Percentiles rank a stretch among this genome's conserved stretches.
Evolutionary conservation across 2,888 invertebrate species (phyloP).

Genomic region (Rhyacophila evoluta): DNA sequence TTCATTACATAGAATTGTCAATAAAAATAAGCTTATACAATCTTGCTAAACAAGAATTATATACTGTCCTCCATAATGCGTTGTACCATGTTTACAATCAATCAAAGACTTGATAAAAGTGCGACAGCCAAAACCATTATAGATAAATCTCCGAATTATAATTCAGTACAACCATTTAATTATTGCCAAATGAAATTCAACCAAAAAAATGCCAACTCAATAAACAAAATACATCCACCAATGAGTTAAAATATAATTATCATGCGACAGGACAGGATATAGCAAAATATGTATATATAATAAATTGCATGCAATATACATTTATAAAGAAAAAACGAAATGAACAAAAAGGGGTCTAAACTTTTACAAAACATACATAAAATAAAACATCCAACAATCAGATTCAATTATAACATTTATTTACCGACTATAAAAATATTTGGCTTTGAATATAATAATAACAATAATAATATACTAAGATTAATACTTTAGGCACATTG

Average conservation of each 20-base stretch:
- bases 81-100: too few relatives aligned
- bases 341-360: conserved; percentile 54
- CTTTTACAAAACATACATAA: conserved; percentile 52
- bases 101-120: too few relatives aligned
- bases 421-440: conserved; percentile 12
- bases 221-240: neutral
- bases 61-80: too few relatives aligned
- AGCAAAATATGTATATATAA: neutral
- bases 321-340: conserved; percentile 56
- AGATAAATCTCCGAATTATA: too few relatives aligned
- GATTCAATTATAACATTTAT: neutral
- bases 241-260: neutral
- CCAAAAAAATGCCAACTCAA: too few relatives aligned
- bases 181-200: too few relatives aligned
- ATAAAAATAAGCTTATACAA: too few relatives aligned
- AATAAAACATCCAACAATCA: neutral
- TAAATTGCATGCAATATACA: neutral
- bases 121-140: too few relatives aligned
- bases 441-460: conserved; percentile 12
- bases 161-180: too few relatives aligned
- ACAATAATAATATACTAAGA: neutral
- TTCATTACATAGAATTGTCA: too few relatives aligned
- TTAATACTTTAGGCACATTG: neutral
- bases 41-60: too few relatives aligned
- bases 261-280: neutral